A percentile compares a stretch with the other conserved stretches of the same genome.
Evolutionary conservation across 1,140 invertebrate species (phyloP).

Genomic region (Pseudomyrmex pallidus): DNA sequence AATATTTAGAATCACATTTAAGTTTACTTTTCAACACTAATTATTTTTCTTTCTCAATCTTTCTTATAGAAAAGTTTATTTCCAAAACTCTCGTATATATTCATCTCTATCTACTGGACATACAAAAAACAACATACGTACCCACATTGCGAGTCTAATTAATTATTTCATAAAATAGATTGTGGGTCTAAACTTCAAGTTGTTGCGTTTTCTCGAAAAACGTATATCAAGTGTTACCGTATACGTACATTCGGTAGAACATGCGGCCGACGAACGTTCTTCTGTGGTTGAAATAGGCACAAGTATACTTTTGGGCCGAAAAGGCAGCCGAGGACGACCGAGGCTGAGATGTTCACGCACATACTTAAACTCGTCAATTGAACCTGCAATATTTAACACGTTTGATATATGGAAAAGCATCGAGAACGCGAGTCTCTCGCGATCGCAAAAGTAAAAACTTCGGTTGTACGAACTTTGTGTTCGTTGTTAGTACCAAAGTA

Average conservation of each 20-base stretch:
- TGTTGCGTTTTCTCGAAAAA: too few relatives aligned
- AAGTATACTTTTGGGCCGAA: slow-evolving; percentile 93
- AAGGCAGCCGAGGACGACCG: slow-evolving; percentile 91
- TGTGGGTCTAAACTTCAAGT: too few relatives aligned
- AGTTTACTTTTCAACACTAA: too few relatives aligned
- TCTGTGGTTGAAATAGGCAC: slow-evolving; percentile 91
- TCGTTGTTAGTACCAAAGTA: slow-evolving; percentile 90
- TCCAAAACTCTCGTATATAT: too few relatives aligned
- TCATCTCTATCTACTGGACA: too few relatives aligned
- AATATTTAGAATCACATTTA: too few relatives aligned
- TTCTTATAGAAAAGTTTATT: too few relatives aligned
- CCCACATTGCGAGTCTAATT: too few relatives aligned
- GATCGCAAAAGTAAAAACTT: background rate
- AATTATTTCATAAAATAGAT: too few relatives aligned
- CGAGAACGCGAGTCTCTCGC: slow-evolving; percentile 1
- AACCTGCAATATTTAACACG: slow-evolving; percentile 86
- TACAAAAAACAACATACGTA: too few relatives aligned
- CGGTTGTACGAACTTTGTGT: slow-evolving; percentile 84
- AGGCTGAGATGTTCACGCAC: slow-evolving; percentile 92
- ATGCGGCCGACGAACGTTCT: slow-evolving; percentile 88
- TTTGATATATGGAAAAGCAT: slow-evolving; percentile 45
- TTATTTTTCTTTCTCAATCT: too few relatives aligned
- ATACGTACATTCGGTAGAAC: slow-evolving; percentile 79
- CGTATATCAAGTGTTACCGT: background rate
- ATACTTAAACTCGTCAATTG: slow-evolving; percentile 92